phyloP scores from a whole-genome alignment of 2,113 vertebrate genomes.

The Parus major region DNA sequence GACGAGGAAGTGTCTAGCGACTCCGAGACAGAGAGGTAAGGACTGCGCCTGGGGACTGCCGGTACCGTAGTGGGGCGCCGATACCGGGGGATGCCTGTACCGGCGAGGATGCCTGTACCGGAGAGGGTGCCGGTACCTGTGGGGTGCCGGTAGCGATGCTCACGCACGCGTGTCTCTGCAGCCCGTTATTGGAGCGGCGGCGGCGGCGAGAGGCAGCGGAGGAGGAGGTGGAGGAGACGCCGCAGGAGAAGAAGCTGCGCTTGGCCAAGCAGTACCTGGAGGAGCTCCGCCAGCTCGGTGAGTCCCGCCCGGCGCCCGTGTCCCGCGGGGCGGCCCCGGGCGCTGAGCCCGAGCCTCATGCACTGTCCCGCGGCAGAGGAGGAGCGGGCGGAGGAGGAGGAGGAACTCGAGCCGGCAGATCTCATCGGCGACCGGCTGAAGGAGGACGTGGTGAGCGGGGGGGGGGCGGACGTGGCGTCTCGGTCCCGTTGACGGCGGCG shows the following conservation, averaged over 20 bases:
- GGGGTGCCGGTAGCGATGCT: neutral
- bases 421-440: constrained; percentile 85
- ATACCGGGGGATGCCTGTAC: neutral
- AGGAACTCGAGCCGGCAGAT: constrained; percentile 77
- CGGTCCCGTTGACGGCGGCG: neutral
- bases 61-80: neutral
- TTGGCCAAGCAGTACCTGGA: constrained; percentile 87
- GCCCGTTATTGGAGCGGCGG: constrained; percentile 53
- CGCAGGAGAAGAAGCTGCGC: constrained; percentile 93
- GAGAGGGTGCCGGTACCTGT: neutral
- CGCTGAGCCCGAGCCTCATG: neutral
- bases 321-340: neutral
- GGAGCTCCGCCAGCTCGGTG: constrained; percentile 26
- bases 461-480: neutral
- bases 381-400: constrained; percentile 84
- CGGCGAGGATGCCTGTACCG: neutral
- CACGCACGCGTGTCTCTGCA: neutral
- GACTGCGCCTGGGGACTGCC: too few relatives aligned
- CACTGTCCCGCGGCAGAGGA: constrained; percentile 78
- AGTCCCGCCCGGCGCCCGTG: neutral
- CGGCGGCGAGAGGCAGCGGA: constrained; percentile 81
- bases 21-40: constrained; percentile 21
- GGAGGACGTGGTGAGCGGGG: constrained; percentile 87
- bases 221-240: constrained; percentile 85
- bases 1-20: constrained; percentile 50